Conservation (phyloP, 2,888 invertebrate species). For the Noctua comes region DNA sequence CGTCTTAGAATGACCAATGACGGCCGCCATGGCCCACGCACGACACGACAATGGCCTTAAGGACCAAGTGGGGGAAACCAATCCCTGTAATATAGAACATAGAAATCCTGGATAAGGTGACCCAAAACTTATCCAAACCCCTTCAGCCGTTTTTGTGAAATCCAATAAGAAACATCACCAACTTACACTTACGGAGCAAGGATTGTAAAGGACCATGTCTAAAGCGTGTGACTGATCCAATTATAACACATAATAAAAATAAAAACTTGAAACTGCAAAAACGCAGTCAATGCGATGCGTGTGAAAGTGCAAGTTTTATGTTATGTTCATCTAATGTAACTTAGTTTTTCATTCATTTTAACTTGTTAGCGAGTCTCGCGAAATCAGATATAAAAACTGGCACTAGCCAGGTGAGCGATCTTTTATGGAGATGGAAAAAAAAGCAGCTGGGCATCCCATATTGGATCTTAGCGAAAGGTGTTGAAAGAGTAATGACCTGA, state of each 20-base stretch:
- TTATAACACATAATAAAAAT: constrained; percentile 33
- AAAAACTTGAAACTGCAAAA: constrained; percentile 22
- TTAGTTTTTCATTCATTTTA: constrained; percentile 69
- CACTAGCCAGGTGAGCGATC: constrained; percentile 65
- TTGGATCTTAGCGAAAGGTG: constrained; percentile 79
- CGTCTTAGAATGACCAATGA: not conserved
- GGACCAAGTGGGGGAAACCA: not conserved
- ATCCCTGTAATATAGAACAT: not conserved
- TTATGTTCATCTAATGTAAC: constrained; percentile 64
- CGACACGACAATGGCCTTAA: not conserved
- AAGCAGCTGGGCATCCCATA: constrained; percentile 75
- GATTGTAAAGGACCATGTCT: not conserved
- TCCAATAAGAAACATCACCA: not conserved
- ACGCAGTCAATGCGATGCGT: constrained; percentile 45
- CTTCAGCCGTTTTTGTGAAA: not conserved
- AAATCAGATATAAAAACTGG: constrained; percentile 71
- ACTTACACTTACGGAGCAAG: not conserved
- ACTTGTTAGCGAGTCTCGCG: constrained; percentile 66
- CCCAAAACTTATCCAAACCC: not conserved
- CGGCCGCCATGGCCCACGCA: not conserved
- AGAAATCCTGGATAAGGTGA: not conserved
- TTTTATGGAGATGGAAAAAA: constrained; percentile 72
- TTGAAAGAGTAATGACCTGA: constrained; percentile 49
- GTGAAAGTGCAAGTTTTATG: constrained; percentile 73
- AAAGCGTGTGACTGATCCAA: constrained; percentile 16